These are phyloP conservation scores for Echeneis naucrates DNA, from an alignment of 2,797 vertebrate species.

Conservation along the genomic window DNA sequence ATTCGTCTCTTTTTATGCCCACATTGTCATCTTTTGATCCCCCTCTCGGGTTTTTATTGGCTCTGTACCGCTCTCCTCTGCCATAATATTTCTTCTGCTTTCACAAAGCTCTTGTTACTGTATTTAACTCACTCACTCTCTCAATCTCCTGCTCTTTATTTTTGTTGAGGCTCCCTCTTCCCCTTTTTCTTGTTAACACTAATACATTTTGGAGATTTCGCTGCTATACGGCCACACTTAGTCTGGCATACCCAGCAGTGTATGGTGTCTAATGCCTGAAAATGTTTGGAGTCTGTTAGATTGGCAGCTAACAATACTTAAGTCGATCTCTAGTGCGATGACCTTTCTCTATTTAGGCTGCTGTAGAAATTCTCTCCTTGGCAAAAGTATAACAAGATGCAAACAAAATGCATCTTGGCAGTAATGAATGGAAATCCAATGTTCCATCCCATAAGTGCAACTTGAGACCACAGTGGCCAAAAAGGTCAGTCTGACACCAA, in stretches of 20 bases:
- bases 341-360: neutral
- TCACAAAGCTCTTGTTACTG: conserved; percentile 3
- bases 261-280: neutral
- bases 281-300: neutral
- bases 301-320: neutral
- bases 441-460: too few species aligned
- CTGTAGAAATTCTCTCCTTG: neutral
- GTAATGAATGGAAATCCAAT: neutral
- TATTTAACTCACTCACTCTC: neutral
- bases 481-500: too few species aligned
- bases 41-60: conserved; percentile 18
- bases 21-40: conserved; percentile 43
- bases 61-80: conserved; percentile 7
- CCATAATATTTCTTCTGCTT: conserved; percentile 6
- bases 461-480: too few species aligned
- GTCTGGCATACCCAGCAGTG: neutral
- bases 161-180: neutral
- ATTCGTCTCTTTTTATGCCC: conserved; percentile 20
- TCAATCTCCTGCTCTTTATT: neutral
- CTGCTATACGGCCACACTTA: neutral
- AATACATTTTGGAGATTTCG: neutral
- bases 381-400: too few species aligned
- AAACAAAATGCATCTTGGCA: neutral
- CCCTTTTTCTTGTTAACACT: too few species aligned
- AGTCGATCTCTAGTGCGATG: neutral